A percentile compares a stretch with the other conserved stretches of the same genome.
phyloP scores from a whole-genome alignment of 2,797 vertebrate species.

The Falco naumanni region DNA sequence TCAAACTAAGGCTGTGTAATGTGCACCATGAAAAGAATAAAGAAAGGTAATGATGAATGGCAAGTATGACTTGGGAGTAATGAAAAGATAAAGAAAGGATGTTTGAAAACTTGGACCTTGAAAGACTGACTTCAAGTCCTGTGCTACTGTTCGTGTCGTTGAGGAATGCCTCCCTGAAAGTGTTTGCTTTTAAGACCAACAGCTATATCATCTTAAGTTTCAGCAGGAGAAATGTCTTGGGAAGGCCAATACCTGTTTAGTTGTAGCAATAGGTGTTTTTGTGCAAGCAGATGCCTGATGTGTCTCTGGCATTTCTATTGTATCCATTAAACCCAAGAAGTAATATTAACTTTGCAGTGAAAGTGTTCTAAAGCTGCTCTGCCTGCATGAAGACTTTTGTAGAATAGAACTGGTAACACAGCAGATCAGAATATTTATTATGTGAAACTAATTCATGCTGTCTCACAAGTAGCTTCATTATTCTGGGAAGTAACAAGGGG shows the following conservation, averaged over 20 bases:
- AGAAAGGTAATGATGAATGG: not conserved
- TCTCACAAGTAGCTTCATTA: not conserved
- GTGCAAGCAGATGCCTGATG: not conserved
- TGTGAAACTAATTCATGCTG: not conserved
- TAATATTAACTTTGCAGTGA: not conserved
- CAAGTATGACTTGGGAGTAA: not conserved
- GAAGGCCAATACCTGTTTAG: not conserved
- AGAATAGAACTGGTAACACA: not conserved
- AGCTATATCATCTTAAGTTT: not conserved
- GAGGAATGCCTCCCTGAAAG: not conserved
- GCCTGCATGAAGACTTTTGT: not conserved
- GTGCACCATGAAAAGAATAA: not conserved
- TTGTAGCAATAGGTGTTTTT: not conserved
- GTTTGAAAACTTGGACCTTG: not conserved
- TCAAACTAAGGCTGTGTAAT: not conserved
- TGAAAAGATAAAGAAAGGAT: not conserved
- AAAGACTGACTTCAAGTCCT: not conserved
- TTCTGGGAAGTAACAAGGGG: not conserved
- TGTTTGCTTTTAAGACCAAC: not conserved
- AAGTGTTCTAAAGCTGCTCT: not conserved
- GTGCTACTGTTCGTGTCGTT: not conserved
- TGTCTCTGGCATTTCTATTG: not conserved
- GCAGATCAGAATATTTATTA: not conserved
- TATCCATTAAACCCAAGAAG: not conserved
- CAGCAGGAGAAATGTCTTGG: not conserved